Evolutionary conservation across 2,888 invertebrate genomes (phyloP).

Genomic region (Calliscelio sp.): DNA sequence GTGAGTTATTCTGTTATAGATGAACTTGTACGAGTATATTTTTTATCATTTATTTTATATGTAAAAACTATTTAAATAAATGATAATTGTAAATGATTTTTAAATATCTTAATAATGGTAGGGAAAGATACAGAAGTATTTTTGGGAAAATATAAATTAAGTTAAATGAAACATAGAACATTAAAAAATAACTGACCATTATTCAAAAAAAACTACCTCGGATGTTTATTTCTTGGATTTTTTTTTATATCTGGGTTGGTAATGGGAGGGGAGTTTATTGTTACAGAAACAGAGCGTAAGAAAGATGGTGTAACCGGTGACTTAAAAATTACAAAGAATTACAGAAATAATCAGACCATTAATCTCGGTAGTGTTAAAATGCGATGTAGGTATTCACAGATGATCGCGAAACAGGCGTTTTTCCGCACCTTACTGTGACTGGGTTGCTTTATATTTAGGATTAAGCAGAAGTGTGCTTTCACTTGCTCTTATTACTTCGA

Average conservation of each 20-base stretch:
- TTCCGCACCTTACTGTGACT: constrained; percentile 69
- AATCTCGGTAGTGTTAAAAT: constrained; percentile 43
- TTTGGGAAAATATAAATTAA: background rate
- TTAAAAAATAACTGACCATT: background rate
- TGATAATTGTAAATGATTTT: too few species aligned
- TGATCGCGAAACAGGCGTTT: constrained; percentile 54
- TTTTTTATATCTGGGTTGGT: too few species aligned
- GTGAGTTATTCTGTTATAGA: too few species aligned
- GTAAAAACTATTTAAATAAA: too few species aligned
- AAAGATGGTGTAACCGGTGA: constrained; percentile 21
- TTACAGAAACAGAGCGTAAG: background rate
- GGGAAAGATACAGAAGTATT: too few species aligned
- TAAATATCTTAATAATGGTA: too few species aligned
- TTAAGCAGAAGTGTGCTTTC: constrained; percentile 52
- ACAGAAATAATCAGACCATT: constrained; percentile 47
- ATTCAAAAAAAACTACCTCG: background rate
- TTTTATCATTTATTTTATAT: too few species aligned
- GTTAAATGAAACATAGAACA: background rate
- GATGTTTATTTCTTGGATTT: background rate
- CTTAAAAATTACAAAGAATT: constrained; percentile 51
- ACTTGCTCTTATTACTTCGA: constrained; percentile 53
- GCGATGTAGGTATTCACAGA: constrained; percentile 48
- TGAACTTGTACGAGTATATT: too few species aligned
- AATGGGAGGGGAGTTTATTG: background rate
- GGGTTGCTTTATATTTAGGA: constrained; percentile 76